phyloP scores from a whole-genome alignment of 2,797 vertebrate genomes.

The Huso huso region DNA sequence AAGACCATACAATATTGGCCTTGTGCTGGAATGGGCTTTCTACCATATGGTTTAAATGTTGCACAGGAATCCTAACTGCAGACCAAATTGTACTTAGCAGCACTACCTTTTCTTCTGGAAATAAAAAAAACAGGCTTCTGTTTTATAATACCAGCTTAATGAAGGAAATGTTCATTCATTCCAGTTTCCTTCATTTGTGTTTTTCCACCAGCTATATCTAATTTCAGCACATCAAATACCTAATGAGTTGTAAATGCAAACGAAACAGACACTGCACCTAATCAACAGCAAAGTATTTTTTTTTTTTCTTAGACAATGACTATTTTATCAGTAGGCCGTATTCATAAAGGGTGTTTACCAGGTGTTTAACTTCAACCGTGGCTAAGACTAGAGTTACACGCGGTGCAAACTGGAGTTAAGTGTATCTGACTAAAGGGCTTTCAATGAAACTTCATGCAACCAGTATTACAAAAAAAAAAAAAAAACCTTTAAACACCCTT shows the following conservation, averaged over 20 bases:
- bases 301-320: too few species aligned
- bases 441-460: too few species aligned
- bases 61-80: background rate
- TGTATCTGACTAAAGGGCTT: too few species aligned
- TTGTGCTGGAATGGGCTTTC: background rate
- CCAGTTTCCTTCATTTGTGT: background rate
- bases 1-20: constrained; percentile 2
- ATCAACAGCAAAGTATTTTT: background rate
- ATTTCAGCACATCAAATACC: background rate
- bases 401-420: too few species aligned
- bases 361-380: too few species aligned
- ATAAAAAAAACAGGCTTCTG: background rate
- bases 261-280: background rate
- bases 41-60: constrained; percentile 3
- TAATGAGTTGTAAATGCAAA: background rate
- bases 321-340: too few species aligned
- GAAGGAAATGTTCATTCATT: background rate
- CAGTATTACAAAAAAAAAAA: too few species aligned
- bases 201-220: constrained; percentile 2
- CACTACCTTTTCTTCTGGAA: background rate
- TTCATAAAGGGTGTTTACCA: too few species aligned
- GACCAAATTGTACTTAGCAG: background rate
- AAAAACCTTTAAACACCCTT: too few species aligned
- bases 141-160: constrained; percentile 1
- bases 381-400: too few species aligned